Evolutionary conservation across 2,113 vertebrate species (phyloP).

Genomic region (Austrofundulus limnaeus): DNA sequence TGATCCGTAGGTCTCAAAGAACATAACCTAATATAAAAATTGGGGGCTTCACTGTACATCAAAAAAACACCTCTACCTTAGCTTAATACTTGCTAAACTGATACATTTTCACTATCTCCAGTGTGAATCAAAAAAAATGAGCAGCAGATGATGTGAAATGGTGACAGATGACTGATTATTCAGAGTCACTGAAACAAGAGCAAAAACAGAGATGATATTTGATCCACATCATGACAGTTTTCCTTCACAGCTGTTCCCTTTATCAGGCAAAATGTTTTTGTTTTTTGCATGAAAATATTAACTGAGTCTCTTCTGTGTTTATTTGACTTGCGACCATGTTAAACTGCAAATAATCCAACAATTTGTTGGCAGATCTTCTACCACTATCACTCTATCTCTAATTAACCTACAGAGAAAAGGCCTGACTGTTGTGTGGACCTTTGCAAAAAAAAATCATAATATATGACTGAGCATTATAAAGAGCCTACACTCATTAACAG

Average conservation of each 20-base stretch:
- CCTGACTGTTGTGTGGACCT: neutral
- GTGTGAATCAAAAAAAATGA: neutral
- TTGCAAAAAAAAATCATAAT: neutral
- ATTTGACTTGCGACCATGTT: neutral
- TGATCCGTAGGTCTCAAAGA: too few species aligned
- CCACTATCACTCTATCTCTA: conserved; percentile 2
- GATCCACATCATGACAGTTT: neutral
- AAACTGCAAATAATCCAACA: neutral
- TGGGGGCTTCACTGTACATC: too few species aligned
- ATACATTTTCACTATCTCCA: neutral
- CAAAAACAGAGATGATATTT: neutral
- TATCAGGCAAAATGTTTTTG: conserved; percentile 4
- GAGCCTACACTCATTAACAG: neutral
- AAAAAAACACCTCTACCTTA: neutral
- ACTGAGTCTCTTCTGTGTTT: conserved; percentile 3
- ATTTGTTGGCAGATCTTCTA: conserved; percentile 8
- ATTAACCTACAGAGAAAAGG: neutral
- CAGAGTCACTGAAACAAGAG: neutral
- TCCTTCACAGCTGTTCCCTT: conserved; percentile 2
- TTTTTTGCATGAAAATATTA: conserved; percentile 5
- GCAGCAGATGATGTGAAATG: neutral
- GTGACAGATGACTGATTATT: conserved; percentile 9
- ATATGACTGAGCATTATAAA: too few species aligned
- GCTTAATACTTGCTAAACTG: neutral
- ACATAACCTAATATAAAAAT: too few species aligned